Conservation (phyloP, 2,113 vertebrate genomes). For the Montifringilla adamsi region DNA sequence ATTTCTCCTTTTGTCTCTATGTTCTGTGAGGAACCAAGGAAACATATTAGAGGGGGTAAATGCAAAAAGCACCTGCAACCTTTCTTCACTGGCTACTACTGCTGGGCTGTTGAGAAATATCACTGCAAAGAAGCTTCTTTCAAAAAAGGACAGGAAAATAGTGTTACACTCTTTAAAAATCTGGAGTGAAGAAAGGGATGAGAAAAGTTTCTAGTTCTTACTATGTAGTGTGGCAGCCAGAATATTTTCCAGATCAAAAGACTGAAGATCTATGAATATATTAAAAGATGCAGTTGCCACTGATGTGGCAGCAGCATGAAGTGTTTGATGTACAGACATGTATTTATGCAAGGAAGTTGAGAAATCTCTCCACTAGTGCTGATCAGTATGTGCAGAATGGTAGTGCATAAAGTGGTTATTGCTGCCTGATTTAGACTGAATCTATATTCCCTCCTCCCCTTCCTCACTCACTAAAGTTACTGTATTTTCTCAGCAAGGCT, state of each 20-base stretch:
- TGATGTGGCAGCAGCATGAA: background rate
- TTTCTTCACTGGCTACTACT: background rate
- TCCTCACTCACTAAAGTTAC: background rate
- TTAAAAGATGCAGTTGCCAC: background rate
- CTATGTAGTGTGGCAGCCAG: accelerated
- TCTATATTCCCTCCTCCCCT: background rate
- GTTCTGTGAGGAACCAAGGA: background rate
- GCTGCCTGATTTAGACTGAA: background rate
- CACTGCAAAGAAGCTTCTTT: background rate
- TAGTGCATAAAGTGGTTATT: background rate
- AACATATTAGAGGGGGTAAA: background rate
- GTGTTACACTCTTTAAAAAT: background rate
- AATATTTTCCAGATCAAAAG: background rate
- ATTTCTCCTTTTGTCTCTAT: background rate
- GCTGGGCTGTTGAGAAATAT: background rate
- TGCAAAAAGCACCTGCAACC: background rate
- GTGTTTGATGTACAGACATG: background rate
- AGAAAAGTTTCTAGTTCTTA: background rate
- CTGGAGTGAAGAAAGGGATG: background rate
- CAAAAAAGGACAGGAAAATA: background rate
- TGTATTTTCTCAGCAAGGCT: background rate
- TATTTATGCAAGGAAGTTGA: background rate
- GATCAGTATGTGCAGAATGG: background rate
- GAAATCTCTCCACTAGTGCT: background rate
- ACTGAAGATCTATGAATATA: background rate